These are phyloP conservation scores for Eulemur rufifrons DNA, from an alignment of 2,113 vertebrate species.

Conservation along the genomic window DNA sequence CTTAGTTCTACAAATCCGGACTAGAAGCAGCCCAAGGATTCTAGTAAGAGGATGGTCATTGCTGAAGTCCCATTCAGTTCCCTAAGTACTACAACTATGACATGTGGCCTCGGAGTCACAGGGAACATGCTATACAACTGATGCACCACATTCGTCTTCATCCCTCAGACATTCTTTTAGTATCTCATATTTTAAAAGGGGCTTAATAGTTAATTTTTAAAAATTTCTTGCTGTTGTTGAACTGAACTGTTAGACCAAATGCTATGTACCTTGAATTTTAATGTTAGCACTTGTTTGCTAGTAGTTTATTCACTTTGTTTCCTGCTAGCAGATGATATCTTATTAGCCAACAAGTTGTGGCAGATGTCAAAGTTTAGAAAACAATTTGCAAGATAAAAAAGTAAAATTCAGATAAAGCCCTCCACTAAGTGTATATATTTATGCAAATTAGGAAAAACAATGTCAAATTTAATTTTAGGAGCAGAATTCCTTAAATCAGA, in stretches of 20 bases:
- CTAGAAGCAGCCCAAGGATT: neutral
- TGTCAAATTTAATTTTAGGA: neutral
- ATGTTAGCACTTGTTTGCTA: neutral
- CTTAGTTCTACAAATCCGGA: neutral
- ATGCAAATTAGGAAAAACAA: neutral
- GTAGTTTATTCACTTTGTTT: conserved; percentile 1
- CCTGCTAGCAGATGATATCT: neutral
- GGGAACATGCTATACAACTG: neutral
- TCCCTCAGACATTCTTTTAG: neutral
- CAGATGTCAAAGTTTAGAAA: conserved; percentile 39
- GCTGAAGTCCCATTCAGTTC: neutral
- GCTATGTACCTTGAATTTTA: neutral
- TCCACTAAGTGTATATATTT: neutral
- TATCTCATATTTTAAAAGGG: neutral
- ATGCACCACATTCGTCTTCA: neutral
- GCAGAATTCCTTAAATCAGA: conserved; percentile 6
- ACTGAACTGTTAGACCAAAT: neutral
- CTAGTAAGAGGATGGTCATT: neutral
- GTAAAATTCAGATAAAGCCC: conserved; percentile 2
- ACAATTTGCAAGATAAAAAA: neutral
- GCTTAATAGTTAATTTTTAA: neutral
- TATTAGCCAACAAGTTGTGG: conserved; percentile 1
- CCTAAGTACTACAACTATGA: neutral
- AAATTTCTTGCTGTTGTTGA: neutral
- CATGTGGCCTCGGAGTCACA: too few species aligned